These are phyloP conservation scores for Ypsolopha sequella DNA, from an alignment of 2,888 invertebrate genomes.

Conservation along the genomic window DNA sequence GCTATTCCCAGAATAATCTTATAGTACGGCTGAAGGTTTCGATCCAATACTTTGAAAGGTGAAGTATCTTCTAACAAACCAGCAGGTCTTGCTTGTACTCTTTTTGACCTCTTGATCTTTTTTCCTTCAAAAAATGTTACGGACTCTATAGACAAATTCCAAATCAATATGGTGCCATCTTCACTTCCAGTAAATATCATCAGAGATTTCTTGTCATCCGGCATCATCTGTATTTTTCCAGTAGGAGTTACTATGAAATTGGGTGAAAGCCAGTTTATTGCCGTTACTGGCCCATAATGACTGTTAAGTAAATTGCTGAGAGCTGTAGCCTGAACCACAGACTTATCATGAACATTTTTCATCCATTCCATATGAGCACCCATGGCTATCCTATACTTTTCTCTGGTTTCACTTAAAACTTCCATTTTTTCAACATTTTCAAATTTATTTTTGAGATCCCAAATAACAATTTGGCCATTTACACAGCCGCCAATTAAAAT, in stretches of 20 bases:
- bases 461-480: constrained; percentile 79
- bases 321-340: constrained; percentile 70
- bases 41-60: constrained; percentile 69
- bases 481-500: constrained; percentile 78
- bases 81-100: constrained; percentile 65
- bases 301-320: constrained; percentile 73
- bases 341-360: constrained; percentile 70
- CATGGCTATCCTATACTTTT: constrained; percentile 73
- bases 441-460: constrained; percentile 76
- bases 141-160: constrained; percentile 75
- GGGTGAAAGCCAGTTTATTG: constrained; percentile 78
- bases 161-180: constrained; percentile 78
- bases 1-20: constrained; percentile 60
- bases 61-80: constrained; percentile 73
- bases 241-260: constrained; percentile 70
- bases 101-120: constrained; percentile 50
- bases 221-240: constrained; percentile 58
- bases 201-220: constrained; percentile 43
- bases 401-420: constrained; percentile 72
- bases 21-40: constrained; percentile 74
- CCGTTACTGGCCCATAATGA: constrained; percentile 74
- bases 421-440: constrained; percentile 73
- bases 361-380: constrained; percentile 77
- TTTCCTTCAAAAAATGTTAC: constrained; percentile 35
- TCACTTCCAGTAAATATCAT: constrained; percentile 76